phyloP scores from a whole-genome alignment of 2,888 invertebrate genomes.

The Nudaria mundana region DNA sequence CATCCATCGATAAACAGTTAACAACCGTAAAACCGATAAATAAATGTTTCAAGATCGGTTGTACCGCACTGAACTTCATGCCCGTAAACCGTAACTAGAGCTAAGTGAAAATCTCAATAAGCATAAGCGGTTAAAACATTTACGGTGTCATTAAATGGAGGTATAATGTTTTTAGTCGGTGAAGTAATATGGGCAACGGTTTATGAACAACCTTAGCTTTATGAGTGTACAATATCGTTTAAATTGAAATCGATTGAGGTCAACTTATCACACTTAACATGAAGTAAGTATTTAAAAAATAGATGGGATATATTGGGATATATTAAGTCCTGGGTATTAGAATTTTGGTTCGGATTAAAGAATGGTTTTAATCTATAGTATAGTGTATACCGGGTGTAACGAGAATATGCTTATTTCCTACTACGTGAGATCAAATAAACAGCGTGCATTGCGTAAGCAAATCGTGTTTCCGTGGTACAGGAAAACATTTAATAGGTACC shows the following conservation, averaged over 20 bases:
- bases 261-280: too few relatives aligned
- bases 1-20: slow-evolving; percentile 12
- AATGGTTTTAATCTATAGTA: too few relatives aligned
- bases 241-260: neutral
- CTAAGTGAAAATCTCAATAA: slow-evolving; percentile 18
- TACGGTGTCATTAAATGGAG: slow-evolving; percentile 6
- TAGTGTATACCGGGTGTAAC: too few relatives aligned
- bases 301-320: too few relatives aligned
- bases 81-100: slow-evolving; percentile 11
- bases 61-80: slow-evolving; percentile 4
- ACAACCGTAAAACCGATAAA: slow-evolving; percentile 17
- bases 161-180: slow-evolving; percentile 6
- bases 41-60: slow-evolving; percentile 16
- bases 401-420: too few relatives aligned
- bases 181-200: slow-evolving; percentile 1
- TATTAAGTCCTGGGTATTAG: too few relatives aligned
- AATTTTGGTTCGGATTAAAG: too few relatives aligned
- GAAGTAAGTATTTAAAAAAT: too few relatives aligned
- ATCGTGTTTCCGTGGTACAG: too few relatives aligned
- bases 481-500: too few relatives aligned
- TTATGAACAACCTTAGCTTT: slow-evolving; percentile 2
- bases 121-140: slow-evolving; percentile 8
- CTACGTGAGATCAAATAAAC: too few relatives aligned
- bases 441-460: too few relatives aligned
- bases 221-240: neutral